A percentile compares a stretch with the other conserved stretches of the same genome.
Conservation (phyloP, 2,888 invertebrate species). For the Drosophila dives region DNA sequence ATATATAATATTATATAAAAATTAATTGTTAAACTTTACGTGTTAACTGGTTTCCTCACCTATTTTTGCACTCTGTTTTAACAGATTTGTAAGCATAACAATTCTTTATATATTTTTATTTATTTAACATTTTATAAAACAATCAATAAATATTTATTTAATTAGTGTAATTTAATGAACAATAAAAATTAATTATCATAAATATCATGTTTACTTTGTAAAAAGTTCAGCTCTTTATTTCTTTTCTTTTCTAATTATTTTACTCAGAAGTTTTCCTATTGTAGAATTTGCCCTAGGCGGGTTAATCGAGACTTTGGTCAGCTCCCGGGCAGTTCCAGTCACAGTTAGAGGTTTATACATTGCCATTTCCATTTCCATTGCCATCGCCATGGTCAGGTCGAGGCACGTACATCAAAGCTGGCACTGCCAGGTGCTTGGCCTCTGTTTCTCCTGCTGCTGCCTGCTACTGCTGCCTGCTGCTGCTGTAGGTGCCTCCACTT, state of each 20-base stretch:
- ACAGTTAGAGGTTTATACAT: not conserved
- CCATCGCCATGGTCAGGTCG: constrained; percentile 3
- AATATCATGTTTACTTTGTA: not conserved
- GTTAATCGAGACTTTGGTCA: constrained; percentile 34
- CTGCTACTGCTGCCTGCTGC: not conserved
- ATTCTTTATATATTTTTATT: too few species aligned
- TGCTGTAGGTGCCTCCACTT: not conserved
- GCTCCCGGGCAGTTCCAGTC: constrained; percentile 6
- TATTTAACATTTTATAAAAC: not conserved
- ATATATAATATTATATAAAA: too few species aligned
- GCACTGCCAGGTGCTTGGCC: constrained; percentile 45
- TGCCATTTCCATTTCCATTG: not conserved
- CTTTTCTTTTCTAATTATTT: not conserved
- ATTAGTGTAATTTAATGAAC: not conserved
- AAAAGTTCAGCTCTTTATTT: not conserved
- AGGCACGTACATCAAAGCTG: constrained; percentile 48
- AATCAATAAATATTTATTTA: not conserved
- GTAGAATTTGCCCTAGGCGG: constrained; percentile 5
- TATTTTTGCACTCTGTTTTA: too few species aligned
- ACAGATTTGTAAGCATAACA: too few species aligned
- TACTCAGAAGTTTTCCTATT: not conserved
- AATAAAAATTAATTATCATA: not conserved
- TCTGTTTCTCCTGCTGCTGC: constrained; percentile 10
- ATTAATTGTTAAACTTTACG: too few species aligned
- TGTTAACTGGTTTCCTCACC: too few species aligned